phyloP scores from a whole-genome alignment of 1,140 invertebrate species.

The Zaprionus africanus region DNA sequence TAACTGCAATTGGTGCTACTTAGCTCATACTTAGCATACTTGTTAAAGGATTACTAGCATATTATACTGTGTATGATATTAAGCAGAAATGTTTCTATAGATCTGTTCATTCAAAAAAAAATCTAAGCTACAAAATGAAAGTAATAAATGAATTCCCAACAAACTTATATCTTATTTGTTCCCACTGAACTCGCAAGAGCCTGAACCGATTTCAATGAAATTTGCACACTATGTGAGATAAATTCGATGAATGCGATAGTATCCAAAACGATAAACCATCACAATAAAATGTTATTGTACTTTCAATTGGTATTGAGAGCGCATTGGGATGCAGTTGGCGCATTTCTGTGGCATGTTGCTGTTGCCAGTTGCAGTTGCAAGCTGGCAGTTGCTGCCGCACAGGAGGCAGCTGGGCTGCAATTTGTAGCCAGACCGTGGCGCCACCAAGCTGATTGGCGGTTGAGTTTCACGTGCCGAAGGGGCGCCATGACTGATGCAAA shows the following conservation, averaged over 20 bases:
- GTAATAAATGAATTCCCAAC: neutral
- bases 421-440: slow-evolving; percentile 32
- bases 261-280: neutral
- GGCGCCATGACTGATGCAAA: slow-evolving; percentile 37
- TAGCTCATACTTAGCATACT: neutral
- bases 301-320: slow-evolving; percentile 11
- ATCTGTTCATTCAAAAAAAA: no score
- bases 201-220: neutral
- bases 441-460: slow-evolving; percentile 36
- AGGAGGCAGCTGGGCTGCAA: slow-evolving; percentile 16
- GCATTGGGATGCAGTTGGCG: slow-evolving; percentile 42
- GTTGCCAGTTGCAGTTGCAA: neutral
- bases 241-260: neutral
- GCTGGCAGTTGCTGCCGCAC: slow-evolving; percentile 11
- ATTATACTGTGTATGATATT: no score
- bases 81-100: no score
- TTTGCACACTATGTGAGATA: neutral
- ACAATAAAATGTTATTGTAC: neutral
- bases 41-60: no score
- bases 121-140: neutral
- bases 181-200: neutral
- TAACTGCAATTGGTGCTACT: neutral
- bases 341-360: slow-evolving; percentile 21
- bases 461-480: slow-evolving; percentile 8
- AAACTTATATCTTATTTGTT: neutral